These are phyloP conservation scores for Cebidichthys violaceus DNA, from an alignment of 2,113 vertebrate species.

Conservation along the genomic window DNA sequence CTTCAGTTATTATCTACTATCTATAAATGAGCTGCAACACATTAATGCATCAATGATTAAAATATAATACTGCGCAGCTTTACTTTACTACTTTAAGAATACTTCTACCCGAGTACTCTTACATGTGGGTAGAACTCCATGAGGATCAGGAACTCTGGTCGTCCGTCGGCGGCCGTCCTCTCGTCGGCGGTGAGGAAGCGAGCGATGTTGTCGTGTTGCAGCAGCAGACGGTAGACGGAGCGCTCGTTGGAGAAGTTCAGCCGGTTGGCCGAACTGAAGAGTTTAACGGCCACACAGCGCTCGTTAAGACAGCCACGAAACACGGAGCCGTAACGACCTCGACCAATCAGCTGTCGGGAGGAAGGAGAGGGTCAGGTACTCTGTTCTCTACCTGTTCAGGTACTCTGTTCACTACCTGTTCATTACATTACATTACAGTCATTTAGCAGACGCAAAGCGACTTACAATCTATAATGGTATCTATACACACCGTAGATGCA, in stretches of 20 bases:
- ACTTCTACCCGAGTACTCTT: slow-evolving; percentile 65
- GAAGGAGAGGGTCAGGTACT: neutral
- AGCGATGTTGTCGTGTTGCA: slow-evolving; percentile 90
- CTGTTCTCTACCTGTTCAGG: neutral
- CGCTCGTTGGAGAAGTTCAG: slow-evolving; percentile 93
- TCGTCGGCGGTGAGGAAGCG: slow-evolving; percentile 92
- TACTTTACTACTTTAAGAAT: neutral
- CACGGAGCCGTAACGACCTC: slow-evolving; percentile 92
- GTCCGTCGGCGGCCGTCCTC: slow-evolving; percentile 86
- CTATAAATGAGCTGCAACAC: no score
- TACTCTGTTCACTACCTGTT: neutral
- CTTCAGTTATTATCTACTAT: no score
- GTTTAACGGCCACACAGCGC: slow-evolving; percentile 93
- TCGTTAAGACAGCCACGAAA: slow-evolving; percentile 93
- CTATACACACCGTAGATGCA: no score
- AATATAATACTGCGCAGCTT: no score
- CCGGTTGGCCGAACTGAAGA: slow-evolving; percentile 91
- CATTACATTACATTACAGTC: no score
- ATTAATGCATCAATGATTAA: no score
- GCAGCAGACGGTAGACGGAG: slow-evolving; percentile 90
- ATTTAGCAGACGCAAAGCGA: no score
- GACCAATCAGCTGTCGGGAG: slow-evolving; percentile 90
- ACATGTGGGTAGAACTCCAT: slow-evolving; percentile 96
- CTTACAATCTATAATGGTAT: no score
- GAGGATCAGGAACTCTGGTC: slow-evolving; percentile 91